Evolutionary conservation across 2,113 vertebrate species (phyloP), one percentile per base, ranked within the genome.

Genomic region (Cololabis saira): DNA sequence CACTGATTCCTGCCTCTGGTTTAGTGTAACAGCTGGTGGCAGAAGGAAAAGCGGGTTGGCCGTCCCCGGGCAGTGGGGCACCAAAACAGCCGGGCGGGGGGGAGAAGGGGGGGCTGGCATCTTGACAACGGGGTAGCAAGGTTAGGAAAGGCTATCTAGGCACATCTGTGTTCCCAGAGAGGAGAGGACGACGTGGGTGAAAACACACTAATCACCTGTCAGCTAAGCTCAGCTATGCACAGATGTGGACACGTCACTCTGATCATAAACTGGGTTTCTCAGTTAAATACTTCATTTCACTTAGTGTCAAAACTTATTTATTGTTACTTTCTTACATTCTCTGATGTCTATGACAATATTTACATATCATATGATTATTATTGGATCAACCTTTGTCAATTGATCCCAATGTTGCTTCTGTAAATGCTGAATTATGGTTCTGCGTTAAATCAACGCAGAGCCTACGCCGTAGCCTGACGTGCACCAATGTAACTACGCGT

Each of bases 11-110:
- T 11, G n/a, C 52, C 50, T 74, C 49, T 71, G 70, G 77, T 66
- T 77, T 65, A 56, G 63, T 48, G 47, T 57, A 82, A 83, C 83
- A 84, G 81, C 79, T 84, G 84, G 79, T 84, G 79, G 67, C 61
- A 63, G 76, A 68, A 61, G 74, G 51, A 55, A 55, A 52, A 73
- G 54, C 50, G 64, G 71, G 60, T 74, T 64, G 70, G 60, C 68
- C 33, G 55, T 63, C 61, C 18, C 14, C 40, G 67, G 74, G 70
- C 75, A 74, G 55, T 9, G 50, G 67, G 70, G 44, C 75, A 78
- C 49, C 71, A 76, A 71, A 48, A n/a, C 33, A 63, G 64, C 58
- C 68, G 56, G 60, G 62, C 63, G n/a, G n/a, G n/a, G n/a, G n/a
- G n/a, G n/a, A n/a, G n/a, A n/a, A n/a, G 41, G 75, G 71, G 67